A percentile compares a stretch with the other conserved stretches of the same genome.
These are phyloP conservation scores for Nansenia antarctica DNA, from an alignment of 2,113 vertebrate genomes.

Conservation along the genomic window DNA sequence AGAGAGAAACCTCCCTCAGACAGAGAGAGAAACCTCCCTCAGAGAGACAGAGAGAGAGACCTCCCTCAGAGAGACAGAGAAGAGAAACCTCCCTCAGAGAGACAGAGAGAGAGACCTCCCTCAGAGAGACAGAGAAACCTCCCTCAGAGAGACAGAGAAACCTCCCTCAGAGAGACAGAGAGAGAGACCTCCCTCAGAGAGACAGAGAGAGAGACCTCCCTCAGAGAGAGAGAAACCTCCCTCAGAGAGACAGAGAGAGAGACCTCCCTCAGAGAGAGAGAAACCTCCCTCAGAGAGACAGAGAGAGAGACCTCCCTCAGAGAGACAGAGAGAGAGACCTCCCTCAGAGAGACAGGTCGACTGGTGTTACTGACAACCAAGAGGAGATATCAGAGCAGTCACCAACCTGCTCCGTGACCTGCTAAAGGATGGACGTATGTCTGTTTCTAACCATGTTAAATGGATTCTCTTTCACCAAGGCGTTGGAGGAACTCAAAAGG, in stretches of 20 bases:
- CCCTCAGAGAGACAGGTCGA: no score
- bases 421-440: no score
- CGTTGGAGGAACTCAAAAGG: slow-evolving; percentile 24
- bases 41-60: neutral
- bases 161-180: neutral
- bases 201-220: no score
- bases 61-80: no score
- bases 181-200: no score
- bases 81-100: neutral
- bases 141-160: neutral
- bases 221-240: neutral
- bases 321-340: neutral
- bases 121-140: neutral
- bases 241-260: neutral
- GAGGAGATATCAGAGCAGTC: slow-evolving; percentile 43
- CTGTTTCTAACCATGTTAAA: no score
- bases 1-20: no score
- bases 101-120: neutral
- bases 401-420: no score
- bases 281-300: neutral
- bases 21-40: neutral
- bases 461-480: slow-evolving; percentile 33
- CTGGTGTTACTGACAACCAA: slow-evolving; percentile 36
- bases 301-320: neutral
- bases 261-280: no score